These are phyloP conservation scores for Eledone cirrhosa DNA, from an alignment of 2,888 invertebrate species.

Conservation along the genomic window DNA sequence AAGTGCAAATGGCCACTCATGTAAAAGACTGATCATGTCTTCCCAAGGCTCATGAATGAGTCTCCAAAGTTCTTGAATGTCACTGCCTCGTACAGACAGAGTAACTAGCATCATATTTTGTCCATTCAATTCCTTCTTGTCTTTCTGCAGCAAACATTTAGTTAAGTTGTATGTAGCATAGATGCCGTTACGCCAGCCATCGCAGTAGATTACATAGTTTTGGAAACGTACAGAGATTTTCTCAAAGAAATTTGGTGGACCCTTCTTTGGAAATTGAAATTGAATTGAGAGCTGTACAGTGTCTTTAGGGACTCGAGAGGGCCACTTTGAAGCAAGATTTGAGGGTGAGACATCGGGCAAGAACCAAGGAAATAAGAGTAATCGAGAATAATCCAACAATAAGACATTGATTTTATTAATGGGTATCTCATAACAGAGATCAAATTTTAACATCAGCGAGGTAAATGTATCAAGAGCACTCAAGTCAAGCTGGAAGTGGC, in stretches of 20 bases:
- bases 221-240: slow-evolving; percentile 56
- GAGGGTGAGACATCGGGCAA: slow-evolving; percentile 45
- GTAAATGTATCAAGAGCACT: slow-evolving; percentile 55
- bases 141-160: slow-evolving; percentile 45
- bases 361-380: slow-evolving; percentile 61
- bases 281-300: slow-evolving; percentile 44
- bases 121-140: slow-evolving; percentile 32
- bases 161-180: slow-evolving; percentile 49
- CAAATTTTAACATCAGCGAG: slow-evolving; percentile 57
- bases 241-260: slow-evolving; percentile 59
- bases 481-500: slow-evolving; percentile 49
- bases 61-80: slow-evolving; percentile 57
- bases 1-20: slow-evolving; percentile 58
- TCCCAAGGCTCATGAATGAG: slow-evolving; percentile 45
- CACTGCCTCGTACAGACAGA: slow-evolving; percentile 51
- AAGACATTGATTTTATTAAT: slow-evolving; percentile 40
- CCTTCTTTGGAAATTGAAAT: slow-evolving; percentile 48
- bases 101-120: slow-evolving; percentile 42
- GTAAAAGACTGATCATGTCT: slow-evolving; percentile 48
- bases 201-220: slow-evolving; percentile 45
- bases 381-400: slow-evolving; percentile 43
- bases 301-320: slow-evolving; percentile 39
- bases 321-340: slow-evolving; percentile 48
- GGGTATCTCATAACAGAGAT: slow-evolving; percentile 56
- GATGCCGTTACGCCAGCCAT: slow-evolving; percentile 58